phyloP scores from a whole-genome alignment of 2,888 invertebrate species.

The Notodonta dromedarius region DNA sequence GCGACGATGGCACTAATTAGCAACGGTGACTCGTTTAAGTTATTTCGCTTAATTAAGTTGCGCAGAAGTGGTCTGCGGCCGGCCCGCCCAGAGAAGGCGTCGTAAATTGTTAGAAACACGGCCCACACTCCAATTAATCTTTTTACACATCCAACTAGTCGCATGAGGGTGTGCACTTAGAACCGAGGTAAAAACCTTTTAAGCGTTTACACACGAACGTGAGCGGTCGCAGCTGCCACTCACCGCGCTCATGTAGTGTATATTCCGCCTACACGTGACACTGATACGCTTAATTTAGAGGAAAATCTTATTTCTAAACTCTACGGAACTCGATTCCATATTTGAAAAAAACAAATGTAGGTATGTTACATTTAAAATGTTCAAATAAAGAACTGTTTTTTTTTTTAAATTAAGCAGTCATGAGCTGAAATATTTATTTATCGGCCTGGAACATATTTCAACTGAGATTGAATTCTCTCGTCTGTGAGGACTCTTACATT shows the following conservation, averaged over 20 bases:
- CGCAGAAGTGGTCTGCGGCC: constrained; percentile 82
- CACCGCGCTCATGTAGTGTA: constrained; percentile 18
- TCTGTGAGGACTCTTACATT: constrained; percentile 72
- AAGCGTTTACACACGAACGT: constrained; percentile 59
- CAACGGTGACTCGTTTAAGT: constrained; percentile 81
- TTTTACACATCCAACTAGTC: constrained; percentile 82
- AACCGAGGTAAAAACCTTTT: constrained; percentile 67
- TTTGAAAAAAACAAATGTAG: no score
- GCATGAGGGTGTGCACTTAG: constrained; percentile 75
- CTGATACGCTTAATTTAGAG: neutral
- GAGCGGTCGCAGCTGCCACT: constrained; percentile 27
- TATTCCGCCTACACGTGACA: neutral
- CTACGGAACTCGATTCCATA: no score
- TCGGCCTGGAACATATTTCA: constrained; percentile 45
- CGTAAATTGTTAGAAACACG: constrained; percentile 79
- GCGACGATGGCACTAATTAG: constrained; percentile 81
- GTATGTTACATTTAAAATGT: neutral
- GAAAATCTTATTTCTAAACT: neutral
- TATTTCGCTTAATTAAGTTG: constrained; percentile 84
- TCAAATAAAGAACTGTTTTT: neutral
- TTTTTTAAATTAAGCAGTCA: constrained; percentile 13
- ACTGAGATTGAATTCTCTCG: constrained; percentile 74
- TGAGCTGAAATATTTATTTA: constrained; percentile 29
- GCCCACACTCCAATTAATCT: constrained; percentile 84
- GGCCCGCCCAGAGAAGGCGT: constrained; percentile 74